Evolutionary conservation across 2,888 invertebrate species (phyloP).

Genomic region (Muscina levida): DNA sequence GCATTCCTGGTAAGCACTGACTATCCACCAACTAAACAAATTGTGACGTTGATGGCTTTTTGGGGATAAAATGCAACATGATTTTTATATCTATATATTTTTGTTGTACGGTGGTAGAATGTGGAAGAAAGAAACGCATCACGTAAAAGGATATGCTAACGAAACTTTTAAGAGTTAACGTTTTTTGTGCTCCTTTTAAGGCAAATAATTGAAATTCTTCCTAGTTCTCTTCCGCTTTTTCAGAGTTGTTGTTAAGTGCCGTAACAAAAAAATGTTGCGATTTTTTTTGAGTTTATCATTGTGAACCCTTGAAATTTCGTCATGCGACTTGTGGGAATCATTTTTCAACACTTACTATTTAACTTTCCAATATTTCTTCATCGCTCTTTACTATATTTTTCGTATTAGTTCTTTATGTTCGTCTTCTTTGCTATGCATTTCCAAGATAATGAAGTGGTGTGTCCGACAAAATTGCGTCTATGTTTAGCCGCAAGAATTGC

Average conservation of each 20-base stretch:
- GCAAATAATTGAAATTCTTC: conserved; percentile 53
- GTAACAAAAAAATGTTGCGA: neutral
- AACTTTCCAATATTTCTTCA: conserved; percentile 32
- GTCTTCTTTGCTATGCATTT: conserved; percentile 32
- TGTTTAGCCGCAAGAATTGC: conserved; percentile 13
- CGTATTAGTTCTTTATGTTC: neutral
- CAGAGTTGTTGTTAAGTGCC: neutral
- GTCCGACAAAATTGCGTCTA: conserved; percentile 25
- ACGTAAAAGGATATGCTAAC: conserved; percentile 10
- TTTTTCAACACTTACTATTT: conserved; percentile 47
- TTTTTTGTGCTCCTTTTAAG: conserved; percentile 22
- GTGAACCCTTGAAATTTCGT: conserved; percentile 37
- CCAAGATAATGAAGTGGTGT: conserved; percentile 46
- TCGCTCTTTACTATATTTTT: neutral
- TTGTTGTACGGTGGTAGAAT: neutral
- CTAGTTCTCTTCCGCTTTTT: neutral
- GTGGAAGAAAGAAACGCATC: neutral
- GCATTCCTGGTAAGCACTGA: conserved; percentile 40
- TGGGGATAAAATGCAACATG: conserved; percentile 51
- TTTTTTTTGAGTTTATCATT: conserved; percentile 23
- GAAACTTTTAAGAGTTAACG: conserved; percentile 50
- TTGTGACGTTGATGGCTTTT: conserved; percentile 62
- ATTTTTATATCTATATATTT: conserved; percentile 21
- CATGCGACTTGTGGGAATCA: conserved; percentile 51
- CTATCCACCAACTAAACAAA: conserved; percentile 56